phyloP scores from a whole-genome alignment of 1,140 invertebrate species.

The Caenorhabditis inopinata region DNA sequence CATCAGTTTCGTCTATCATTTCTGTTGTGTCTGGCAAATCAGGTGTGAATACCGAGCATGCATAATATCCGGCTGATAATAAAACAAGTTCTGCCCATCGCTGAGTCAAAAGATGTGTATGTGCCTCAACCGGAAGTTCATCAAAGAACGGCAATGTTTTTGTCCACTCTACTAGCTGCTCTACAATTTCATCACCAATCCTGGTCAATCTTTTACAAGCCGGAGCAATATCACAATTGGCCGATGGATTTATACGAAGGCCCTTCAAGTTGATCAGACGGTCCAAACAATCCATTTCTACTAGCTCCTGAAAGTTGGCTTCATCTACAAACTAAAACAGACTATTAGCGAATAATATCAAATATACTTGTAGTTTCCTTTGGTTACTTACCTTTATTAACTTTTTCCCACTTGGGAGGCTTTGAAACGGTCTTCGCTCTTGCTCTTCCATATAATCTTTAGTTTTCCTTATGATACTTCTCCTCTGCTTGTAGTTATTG shows the following conservation, averaged over 20 bases:
- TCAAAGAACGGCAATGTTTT: constrained; percentile 92
- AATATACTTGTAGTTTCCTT: too few species aligned
- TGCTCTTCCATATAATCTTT: constrained; percentile 34
- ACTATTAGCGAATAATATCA: too few species aligned
- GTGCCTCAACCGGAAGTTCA: constrained; percentile 84
- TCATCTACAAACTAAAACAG: too few species aligned
- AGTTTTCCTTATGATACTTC: constrained; percentile 56
- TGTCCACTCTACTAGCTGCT: constrained; percentile 96
- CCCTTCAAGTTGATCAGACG: constrained; percentile 59
- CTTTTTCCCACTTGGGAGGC: constrained; percentile 17
- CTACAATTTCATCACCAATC: constrained; percentile 65
- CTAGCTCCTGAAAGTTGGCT: constrained; percentile 57
- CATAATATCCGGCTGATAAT: constrained; percentile 53
- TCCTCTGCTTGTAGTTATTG: constrained; percentile 87
- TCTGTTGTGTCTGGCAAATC: constrained; percentile 35
- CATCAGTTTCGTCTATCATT: constrained; percentile 41
- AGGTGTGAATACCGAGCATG: constrained; percentile 51
- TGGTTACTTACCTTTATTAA: not conserved
- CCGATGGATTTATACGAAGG: constrained; percentile 77
- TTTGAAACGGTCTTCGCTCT: constrained; percentile 8
- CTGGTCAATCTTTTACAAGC: constrained; percentile 42
- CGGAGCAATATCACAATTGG: constrained; percentile 63
- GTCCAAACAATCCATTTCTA: constrained; percentile 62
- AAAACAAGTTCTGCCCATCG: constrained; percentile 75
- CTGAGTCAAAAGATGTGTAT: constrained; percentile 88